A percentile compares a stretch with the other conserved stretches of the same genome.
Evolutionary conservation across 2,113 vertebrate species (phyloP).

Genomic region (Archocentrus centrarchus): DNA sequence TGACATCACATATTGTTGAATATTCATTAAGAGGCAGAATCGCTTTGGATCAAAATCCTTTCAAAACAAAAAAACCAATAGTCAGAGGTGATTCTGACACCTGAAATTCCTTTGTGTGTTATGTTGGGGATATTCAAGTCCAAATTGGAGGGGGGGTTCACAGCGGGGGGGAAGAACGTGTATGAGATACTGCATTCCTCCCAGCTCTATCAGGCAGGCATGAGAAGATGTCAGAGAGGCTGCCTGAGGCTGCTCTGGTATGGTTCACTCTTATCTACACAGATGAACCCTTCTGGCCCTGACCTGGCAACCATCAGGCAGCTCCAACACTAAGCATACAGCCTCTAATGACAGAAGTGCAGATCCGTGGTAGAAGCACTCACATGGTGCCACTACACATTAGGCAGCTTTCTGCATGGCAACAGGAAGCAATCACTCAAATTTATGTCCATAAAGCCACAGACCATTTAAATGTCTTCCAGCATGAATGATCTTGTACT

Average conservation of each 20-base stretch:
- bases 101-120: not conserved
- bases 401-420: slow-evolving; percentile 45
- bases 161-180: slow-evolving; percentile 7
- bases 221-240: slow-evolving; percentile 68
- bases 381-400: slow-evolving; percentile 54
- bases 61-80: not conserved
- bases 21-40: slow-evolving; percentile 56
- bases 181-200: slow-evolving; percentile 58
- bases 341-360: slow-evolving; percentile 67
- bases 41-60: slow-evolving; percentile 49
- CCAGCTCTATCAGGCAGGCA: slow-evolving; percentile 60
- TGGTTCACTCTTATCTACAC: slow-evolving; percentile 72
- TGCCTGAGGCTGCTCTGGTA: slow-evolving; percentile 73
- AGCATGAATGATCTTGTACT: slow-evolving; percentile 6
- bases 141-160: not conserved
- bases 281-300: slow-evolving; percentile 73
- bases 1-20: slow-evolving; percentile 48
- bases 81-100: slow-evolving; percentile 23
- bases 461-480: slow-evolving; percentile 37
- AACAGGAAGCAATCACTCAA: slow-evolving; percentile 53
- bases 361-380: slow-evolving; percentile 54
- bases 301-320: slow-evolving; percentile 75
- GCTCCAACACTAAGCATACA: slow-evolving; percentile 39
- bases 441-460: slow-evolving; percentile 40
- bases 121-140: not conserved